A percentile compares a stretch with the other conserved stretches of the same genome.
phyloP scores from a whole-genome alignment of 2,797 vertebrate genomes.

The Lepilemur ruficaudatus region DNA sequence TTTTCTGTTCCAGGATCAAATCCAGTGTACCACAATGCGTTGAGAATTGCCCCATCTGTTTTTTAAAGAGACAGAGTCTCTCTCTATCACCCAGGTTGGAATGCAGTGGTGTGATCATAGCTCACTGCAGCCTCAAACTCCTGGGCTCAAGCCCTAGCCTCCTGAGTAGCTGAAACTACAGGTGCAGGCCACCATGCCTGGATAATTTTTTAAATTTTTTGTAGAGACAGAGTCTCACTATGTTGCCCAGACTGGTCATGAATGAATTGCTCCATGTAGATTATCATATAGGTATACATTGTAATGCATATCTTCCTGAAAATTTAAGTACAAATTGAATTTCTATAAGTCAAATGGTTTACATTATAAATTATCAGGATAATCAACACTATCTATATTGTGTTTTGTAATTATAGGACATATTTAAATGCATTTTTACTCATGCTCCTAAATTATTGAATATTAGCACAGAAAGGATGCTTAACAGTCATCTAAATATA shows the following conservation, averaged over 20 bases:
- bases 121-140: background rate
- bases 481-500: background rate
- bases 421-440: background rate
- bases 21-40: background rate
- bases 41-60: background rate
- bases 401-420: background rate
- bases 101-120: background rate
- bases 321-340: background rate
- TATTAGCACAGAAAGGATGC: background rate
- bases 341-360: slow-evolving; percentile 14
- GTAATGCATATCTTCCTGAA: background rate
- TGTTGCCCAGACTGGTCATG: background rate
- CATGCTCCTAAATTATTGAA: background rate
- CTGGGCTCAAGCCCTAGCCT: background rate
- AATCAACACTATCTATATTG: background rate
- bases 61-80: background rate
- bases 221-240: background rate
- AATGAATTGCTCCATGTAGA: background rate
- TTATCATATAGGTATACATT: background rate
- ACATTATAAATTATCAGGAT: background rate
- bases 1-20: background rate
- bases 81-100: background rate
- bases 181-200: background rate
- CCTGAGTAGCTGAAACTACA: background rate
- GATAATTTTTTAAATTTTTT: background rate